Conservation (phyloP, 2,888 invertebrate species). For the Scaeva pyrastri region DNA sequence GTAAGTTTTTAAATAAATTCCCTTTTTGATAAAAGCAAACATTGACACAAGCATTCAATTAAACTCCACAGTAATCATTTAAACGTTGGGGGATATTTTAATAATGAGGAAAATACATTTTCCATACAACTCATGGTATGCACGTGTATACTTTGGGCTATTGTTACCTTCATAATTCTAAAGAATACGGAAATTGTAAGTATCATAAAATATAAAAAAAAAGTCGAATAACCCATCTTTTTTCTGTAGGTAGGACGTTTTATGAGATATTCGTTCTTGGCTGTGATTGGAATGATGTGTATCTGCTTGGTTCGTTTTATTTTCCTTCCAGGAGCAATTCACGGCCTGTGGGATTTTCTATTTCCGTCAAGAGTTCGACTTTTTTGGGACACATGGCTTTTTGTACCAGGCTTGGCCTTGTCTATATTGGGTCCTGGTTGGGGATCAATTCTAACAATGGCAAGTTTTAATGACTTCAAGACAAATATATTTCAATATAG, state of each 20-base stretch:
- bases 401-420: conserved; percentile 81
- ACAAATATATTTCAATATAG: conserved; percentile 86
- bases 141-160: conserved; percentile 77
- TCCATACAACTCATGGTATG: conserved; percentile 79
- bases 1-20: conserved; percentile 1
- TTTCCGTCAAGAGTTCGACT: not conserved
- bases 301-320: conserved; percentile 78
- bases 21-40: not conserved
- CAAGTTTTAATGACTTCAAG: conserved; percentile 91
- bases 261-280: conserved; percentile 77
- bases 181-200: conserved; percentile 77
- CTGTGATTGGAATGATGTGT: conserved; percentile 76
- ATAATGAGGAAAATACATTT: conserved; percentile 48
- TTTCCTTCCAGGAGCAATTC: conserved; percentile 78
- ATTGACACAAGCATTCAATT: not conserved
- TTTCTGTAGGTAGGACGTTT: conserved; percentile 79
- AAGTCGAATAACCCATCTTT: not conserved
- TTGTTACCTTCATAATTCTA: conserved; percentile 77
- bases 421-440: conserved; percentile 94
- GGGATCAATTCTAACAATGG: conserved; percentile 92
- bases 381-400: not conserved
- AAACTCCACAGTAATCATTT: not conserved
- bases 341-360: conserved; percentile 54
- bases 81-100: not conserved
- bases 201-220: not conserved